Evolutionary conservation across 2,113 vertebrate species (phyloP).

Genomic region (Mellivora capensis): DNA sequence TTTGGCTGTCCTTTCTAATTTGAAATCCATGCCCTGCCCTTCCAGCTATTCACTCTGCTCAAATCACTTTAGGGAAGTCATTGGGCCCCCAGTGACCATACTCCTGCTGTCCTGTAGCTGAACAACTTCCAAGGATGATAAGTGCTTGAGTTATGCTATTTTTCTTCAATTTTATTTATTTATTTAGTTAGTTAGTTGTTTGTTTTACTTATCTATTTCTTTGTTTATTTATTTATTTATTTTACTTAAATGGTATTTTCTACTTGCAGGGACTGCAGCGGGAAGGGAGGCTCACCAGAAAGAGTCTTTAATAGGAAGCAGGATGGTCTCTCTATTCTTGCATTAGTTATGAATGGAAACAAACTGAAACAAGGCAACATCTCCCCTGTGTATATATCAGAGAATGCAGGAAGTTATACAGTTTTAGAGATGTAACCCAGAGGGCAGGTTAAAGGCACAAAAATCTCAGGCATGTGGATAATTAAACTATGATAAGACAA

Average conservation of each 20-base stretch:
- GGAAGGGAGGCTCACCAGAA: not conserved
- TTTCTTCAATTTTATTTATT: not conserved
- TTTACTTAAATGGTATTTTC: not conserved
- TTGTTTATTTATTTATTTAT: not conserved
- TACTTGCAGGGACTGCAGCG: not conserved
- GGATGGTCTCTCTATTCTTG: not conserved
- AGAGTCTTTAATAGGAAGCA: not conserved
- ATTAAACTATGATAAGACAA: not conserved
- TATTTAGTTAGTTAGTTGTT: not conserved
- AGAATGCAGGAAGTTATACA: not conserved
- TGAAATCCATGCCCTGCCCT: not conserved
- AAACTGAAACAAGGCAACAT: not conserved
- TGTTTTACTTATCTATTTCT: not conserved
- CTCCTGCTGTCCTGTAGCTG: not conserved
- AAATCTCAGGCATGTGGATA: not conserved
- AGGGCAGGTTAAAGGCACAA: not conserved
- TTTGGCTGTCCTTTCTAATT: not conserved
- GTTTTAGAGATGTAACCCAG: not conserved
- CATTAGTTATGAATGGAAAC: not conserved
- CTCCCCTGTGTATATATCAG: not conserved
- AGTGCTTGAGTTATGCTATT: not conserved
- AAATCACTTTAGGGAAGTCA: not conserved
- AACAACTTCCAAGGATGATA: not conserved
- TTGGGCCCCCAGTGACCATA: not conserved
- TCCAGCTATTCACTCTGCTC: not conserved